A percentile compares a stretch with the other conserved stretches of the same genome.
Conservation (phyloP, 2,113 vertebrate species). For the Podarcis muralis region DNA sequence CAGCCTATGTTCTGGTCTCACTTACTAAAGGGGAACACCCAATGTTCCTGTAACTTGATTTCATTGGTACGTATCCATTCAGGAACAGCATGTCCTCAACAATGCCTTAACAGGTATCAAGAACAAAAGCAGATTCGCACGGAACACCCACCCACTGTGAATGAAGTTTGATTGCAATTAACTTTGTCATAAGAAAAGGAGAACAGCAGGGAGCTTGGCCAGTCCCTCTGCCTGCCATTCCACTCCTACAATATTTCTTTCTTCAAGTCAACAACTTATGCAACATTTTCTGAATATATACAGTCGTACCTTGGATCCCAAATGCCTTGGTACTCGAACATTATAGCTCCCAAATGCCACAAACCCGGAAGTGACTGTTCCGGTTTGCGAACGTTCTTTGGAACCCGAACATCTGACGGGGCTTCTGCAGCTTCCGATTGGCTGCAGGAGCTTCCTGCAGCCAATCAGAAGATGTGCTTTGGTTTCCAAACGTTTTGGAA, state of each 20-base stretch:
- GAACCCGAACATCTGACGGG: too few species aligned
- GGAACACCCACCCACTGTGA: background rate
- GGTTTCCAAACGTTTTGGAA: too few species aligned
- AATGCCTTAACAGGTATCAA: background rate
- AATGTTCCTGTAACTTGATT: background rate
- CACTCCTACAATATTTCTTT: background rate
- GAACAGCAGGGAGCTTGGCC: background rate
- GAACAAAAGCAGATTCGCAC: background rate
- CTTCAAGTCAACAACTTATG: background rate
- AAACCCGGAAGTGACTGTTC: too few species aligned
- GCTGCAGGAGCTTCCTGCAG: too few species aligned
- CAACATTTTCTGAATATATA: background rate
- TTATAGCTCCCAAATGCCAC: too few species aligned
- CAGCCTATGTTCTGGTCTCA: background rate
- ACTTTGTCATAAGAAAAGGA: background rate
- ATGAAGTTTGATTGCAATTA: background rate
- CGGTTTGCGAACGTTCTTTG: too few species aligned
- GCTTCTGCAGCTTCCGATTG: too few species aligned
- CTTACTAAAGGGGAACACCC: background rate
- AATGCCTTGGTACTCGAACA: too few species aligned
- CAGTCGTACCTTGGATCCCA: too few species aligned
- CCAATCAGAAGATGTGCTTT: too few species aligned
- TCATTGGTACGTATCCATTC: background rate
- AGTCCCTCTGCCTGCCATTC: background rate
- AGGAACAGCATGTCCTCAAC: background rate